A percentile compares a stretch with the other conserved stretches of the same genome.
These are phyloP conservation scores for Propithecus deckenii DNA, from an alignment of 2,797 vertebrate species.

Conservation along the genomic window DNA sequence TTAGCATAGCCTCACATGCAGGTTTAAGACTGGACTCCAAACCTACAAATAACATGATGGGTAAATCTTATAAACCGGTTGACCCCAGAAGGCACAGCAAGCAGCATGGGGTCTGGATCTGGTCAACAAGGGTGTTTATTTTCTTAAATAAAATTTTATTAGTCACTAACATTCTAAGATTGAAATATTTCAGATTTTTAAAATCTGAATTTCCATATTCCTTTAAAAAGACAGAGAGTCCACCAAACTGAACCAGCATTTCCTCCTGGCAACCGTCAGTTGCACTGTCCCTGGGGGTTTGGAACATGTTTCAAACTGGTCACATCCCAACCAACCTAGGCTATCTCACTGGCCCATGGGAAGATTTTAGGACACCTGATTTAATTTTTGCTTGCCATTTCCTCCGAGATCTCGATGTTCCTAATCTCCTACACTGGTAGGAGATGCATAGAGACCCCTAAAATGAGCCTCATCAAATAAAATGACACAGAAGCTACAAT, in stretches of 20 bases:
- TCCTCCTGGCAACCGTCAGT: background rate
- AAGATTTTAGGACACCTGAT: background rate
- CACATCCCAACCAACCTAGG: background rate
- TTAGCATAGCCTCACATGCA: background rate
- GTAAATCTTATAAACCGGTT: background rate
- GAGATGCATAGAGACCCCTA: background rate
- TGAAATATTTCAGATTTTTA: background rate
- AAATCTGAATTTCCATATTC: slow-evolving; percentile 29
- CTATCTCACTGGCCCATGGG: background rate
- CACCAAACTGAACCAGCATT: background rate
- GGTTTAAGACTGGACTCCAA: background rate
- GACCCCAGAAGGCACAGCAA: background rate
- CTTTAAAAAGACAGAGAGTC: background rate
- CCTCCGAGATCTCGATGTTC: background rate
- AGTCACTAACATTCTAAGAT: background rate
- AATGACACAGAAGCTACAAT: background rate
- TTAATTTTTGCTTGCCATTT: background rate
- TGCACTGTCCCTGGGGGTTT: background rate
- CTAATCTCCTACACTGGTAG: background rate
- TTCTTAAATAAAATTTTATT: background rate
- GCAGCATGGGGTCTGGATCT: background rate
- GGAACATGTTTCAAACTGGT: background rate
- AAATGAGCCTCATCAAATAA: background rate
- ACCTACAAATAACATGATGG: background rate
- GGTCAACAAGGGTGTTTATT: background rate